Evolutionary conservation across 2,888 invertebrate species (phyloP), one percentile per base, ranked within the genome.

Genomic region (Scaptomyza cyrtandrae): DNA sequence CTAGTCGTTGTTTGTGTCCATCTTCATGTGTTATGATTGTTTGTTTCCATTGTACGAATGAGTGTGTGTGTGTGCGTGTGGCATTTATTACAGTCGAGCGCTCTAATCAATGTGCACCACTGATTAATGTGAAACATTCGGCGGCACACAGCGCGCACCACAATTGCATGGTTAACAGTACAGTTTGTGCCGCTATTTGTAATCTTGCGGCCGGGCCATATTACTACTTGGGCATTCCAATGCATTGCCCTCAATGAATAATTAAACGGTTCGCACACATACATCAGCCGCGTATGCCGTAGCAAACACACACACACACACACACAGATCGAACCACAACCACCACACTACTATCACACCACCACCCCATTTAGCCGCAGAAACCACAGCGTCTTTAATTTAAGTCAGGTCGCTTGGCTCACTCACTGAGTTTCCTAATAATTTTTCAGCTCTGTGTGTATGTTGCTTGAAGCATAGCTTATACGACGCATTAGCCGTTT

Each of bases 241-340:
- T 85, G 86, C 86, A 86, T 77, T 80, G 83, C 73, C 75, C 72
- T 65, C 86, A 79, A 81, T 86, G 88, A 86, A 86, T 86, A 86
- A 86, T 86, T 86, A 86, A 86, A 88, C 85, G 85, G 85, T 86
- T 79, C 72, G 59, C 73, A 65, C 67, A 61, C 77, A 79, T 79
- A 75, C 74, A 68, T 79, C 79, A 78, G 31, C 7, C 31, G 62
- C 48, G 6, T 35, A 35, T 62, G 71, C 68, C 78, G 54, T 52
- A 70, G 14, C 48, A 16, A 11, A 14, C 35, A 10, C 24, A n/a
- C 37, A 11, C 37, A 52, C 16, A 49, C 16, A 33, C 11, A 31
- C 48, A 16, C 11, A 31, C 31, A 31, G 13, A 63, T 63, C 55
- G 64, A 66, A 60, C 84, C 76, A 57, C 83, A 61, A 29, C 9